These are phyloP conservation scores for Andricus curvator DNA, from an alignment of 2,888 invertebrate genomes.

Conservation along the genomic window DNA sequence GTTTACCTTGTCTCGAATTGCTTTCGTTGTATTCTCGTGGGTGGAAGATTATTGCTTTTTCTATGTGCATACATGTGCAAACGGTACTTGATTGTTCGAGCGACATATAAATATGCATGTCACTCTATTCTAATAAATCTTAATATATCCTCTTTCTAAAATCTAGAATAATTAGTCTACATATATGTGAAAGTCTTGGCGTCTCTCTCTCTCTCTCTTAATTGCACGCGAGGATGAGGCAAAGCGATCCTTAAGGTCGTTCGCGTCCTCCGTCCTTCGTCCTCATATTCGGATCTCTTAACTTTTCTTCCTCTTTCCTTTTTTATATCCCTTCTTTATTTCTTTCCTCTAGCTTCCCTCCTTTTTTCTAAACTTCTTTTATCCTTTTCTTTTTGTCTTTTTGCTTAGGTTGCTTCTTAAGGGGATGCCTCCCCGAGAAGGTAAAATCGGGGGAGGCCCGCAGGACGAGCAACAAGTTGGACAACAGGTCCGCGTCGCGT, in stretches of 20 bases:
- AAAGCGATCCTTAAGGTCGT: constrained; percentile 11
- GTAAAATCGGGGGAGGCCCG: constrained; percentile 53
- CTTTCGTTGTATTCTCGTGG: constrained; percentile 77
- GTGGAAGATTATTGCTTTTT: constrained; percentile 64
- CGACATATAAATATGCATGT: constrained; percentile 43
- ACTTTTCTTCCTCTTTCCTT: background rate
- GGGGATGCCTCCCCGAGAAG: constrained; percentile 44
- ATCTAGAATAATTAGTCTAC: constrained; percentile 44
- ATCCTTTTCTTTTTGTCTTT: background rate
- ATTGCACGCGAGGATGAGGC: constrained; percentile 42
- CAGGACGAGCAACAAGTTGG: constrained; percentile 77
- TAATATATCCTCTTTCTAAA: constrained; percentile 43
- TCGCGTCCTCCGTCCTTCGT: background rate
- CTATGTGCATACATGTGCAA: constrained; percentile 43
- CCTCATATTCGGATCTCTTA: constrained; percentile 5
- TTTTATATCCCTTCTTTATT: background rate
- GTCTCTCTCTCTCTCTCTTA: constrained; percentile 59
- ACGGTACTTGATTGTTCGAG: no score
- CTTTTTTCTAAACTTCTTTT: background rate
- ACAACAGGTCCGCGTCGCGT: constrained; percentile 75
- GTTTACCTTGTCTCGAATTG: constrained; percentile 76
- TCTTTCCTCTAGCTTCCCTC: background rate
- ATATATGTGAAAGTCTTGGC: constrained; percentile 56
- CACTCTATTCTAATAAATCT: constrained; percentile 47
- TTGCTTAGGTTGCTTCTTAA: constrained; percentile 40